Evolutionary conservation across 2,888 invertebrate species (phyloP).

Genomic region (Drosophila greeni): DNA sequence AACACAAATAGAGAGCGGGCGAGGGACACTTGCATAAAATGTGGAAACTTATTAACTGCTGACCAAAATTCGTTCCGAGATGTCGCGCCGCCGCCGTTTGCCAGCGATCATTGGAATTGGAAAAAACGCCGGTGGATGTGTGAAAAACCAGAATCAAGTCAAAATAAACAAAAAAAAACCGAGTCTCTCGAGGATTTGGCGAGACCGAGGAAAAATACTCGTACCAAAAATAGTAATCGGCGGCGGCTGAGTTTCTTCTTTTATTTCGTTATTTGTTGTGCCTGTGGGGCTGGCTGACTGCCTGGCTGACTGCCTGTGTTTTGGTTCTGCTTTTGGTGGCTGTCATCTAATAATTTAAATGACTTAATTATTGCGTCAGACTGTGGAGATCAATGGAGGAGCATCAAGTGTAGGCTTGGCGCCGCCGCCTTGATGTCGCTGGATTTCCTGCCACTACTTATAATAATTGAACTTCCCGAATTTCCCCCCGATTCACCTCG

Average conservation of each 20-base stretch:
- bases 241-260: constrained; percentile 26
- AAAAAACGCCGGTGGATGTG: constrained; percentile 63
- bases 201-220: constrained; percentile 47
- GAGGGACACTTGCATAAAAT: constrained; percentile 73
- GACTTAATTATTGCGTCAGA: constrained; percentile 76
- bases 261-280: constrained; percentile 8
- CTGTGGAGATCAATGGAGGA: constrained; percentile 49
- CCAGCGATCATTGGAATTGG: constrained; percentile 22
- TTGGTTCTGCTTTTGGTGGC: constrained; percentile 52
- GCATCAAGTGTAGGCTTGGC: constrained; percentile 37
- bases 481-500: constrained; percentile 1
- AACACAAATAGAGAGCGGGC: constrained; percentile 39
- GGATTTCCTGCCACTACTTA: constrained; percentile 28
- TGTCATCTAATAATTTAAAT: constrained; percentile 72
- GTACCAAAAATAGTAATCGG: constrained; percentile 57
- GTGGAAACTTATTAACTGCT: constrained; percentile 73
- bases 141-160: constrained; percentile 62
- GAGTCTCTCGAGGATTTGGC: constrained; percentile 62
- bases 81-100: constrained; percentile 18
- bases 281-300: background rate
- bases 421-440: constrained; percentile 46
- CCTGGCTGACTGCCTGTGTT: constrained; percentile 14
- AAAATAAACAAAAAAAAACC: constrained; percentile 33
- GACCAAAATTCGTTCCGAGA: constrained; percentile 32
- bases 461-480: constrained; percentile 28